Conservation (phyloP, 2,888 invertebrate genomes). For the Bhutanitis thaidina region DNA sequence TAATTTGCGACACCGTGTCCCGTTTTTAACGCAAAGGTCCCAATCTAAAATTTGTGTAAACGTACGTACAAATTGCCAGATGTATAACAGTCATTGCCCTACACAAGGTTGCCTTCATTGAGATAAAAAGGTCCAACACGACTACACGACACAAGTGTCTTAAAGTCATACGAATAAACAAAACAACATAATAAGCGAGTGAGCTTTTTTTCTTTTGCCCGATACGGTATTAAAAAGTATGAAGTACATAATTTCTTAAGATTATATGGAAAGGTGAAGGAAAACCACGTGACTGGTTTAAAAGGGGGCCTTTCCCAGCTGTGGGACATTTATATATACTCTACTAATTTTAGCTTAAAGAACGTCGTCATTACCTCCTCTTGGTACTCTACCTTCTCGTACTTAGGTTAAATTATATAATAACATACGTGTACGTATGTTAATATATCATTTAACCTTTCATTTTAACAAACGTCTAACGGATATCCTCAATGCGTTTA, state of each 20-base stretch:
- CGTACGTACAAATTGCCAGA: neutral
- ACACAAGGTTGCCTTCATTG: slow-evolving; percentile 4
- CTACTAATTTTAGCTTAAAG: too few species aligned
- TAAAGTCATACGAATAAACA: neutral
- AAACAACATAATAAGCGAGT: too few species aligned
- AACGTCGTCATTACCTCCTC: too few species aligned
- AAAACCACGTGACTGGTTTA: too few species aligned
- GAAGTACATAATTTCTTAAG: too few species aligned
- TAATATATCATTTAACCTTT: too few species aligned
- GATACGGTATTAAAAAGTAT: too few species aligned
- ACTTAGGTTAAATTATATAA: neutral
- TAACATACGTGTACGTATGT: too few species aligned
- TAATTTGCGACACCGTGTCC: too few species aligned
- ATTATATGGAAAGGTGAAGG: too few species aligned
- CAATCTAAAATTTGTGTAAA: neutral
- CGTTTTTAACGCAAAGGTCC: too few species aligned
- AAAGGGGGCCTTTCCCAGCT: neutral
- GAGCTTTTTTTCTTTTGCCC: too few species aligned
- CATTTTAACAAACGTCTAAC: neutral
- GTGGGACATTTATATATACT: neutral
- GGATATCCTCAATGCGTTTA: neutral
- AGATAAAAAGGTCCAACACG: slow-evolving; percentile 3
- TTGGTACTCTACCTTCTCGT: neutral
- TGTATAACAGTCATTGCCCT: slow-evolving; percentile 5
- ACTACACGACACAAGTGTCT: neutral